These are phyloP conservation scores for Sylvicola fuscatus DNA, from an alignment of 2,888 invertebrate genomes.

Conservation along the genomic window DNA sequence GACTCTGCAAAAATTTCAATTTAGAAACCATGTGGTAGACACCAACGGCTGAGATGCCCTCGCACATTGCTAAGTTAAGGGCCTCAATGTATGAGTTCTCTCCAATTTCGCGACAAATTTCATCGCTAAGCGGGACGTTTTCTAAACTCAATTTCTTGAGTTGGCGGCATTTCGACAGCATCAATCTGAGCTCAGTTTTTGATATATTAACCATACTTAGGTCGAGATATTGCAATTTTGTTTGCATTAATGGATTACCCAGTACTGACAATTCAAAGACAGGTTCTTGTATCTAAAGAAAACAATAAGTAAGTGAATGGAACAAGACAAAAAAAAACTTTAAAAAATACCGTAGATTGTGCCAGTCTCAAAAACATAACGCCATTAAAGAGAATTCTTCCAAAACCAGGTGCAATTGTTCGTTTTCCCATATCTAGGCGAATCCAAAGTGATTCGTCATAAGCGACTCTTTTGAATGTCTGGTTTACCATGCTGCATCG, in stretches of 20 bases:
- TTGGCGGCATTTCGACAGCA: constrained; percentile 42
- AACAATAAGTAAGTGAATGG: too few species aligned
- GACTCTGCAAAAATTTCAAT: constrained; percentile 11
- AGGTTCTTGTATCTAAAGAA: constrained; percentile 19
- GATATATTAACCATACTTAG: constrained; percentile 59
- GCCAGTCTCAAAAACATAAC: constrained; percentile 59
- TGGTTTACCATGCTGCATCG: constrained; percentile 53
- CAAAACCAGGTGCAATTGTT: constrained; percentile 43
- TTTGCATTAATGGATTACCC: constrained; percentile 21
- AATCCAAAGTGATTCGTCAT: constrained; percentile 74
- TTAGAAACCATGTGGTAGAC: constrained; percentile 38
- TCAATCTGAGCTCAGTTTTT: constrained; percentile 29
- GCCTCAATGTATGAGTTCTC: constrained; percentile 47
- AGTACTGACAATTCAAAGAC: constrained; percentile 29
- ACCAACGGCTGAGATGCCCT: constrained; percentile 43
- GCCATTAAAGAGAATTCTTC: constrained; percentile 54
- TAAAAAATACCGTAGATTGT: constrained; percentile 33
- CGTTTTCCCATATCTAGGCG: constrained; percentile 59
- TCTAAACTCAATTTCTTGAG: constrained; percentile 74
- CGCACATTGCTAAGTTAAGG: constrained; percentile 66
- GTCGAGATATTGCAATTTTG: constrained; percentile 65
- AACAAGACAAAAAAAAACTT: too few species aligned
- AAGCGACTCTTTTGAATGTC: constrained; percentile 57
- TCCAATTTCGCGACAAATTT: constrained; percentile 45
- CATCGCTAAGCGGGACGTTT: constrained; percentile 41